Evolutionary conservation across 2,797 vertebrate genomes (phyloP).

Genomic region (Ceryle rudis): DNA sequence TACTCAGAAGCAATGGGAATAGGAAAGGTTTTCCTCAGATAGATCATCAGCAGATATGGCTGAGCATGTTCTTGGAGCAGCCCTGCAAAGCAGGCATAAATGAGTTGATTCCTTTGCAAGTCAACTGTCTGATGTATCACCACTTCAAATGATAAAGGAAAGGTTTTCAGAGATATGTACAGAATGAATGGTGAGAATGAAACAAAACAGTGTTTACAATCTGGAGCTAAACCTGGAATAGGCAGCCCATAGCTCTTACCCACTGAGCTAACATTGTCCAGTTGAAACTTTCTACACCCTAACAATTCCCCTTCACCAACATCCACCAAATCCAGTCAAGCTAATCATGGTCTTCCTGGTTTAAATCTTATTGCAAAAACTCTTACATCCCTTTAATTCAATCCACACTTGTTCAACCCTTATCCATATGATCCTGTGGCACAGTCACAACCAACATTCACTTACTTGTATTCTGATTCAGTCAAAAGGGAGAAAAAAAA

Average conservation of each 20-base stretch:
- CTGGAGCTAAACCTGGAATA: neutral
- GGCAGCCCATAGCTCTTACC: neutral
- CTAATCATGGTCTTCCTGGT: neutral
- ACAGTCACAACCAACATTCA: neutral
- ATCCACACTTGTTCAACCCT: neutral
- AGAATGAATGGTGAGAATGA: neutral
- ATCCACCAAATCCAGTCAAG: neutral
- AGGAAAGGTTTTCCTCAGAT: constrained; percentile 17
- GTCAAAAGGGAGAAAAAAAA: neutral
- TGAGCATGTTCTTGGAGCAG: constrained; percentile 6
- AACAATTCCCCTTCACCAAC: neutral
- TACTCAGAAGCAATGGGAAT: constrained; percentile 7
- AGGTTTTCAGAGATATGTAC: neutral
- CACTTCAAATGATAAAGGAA: neutral
- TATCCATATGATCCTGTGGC: neutral
- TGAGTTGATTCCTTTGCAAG: neutral
- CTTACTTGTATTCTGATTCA: neutral
- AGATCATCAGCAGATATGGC: neutral
- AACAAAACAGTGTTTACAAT: neutral
- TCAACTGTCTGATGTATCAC: neutral
- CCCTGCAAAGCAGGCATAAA: constrained; percentile 4
- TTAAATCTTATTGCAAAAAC: neutral
- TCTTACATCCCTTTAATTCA: neutral
- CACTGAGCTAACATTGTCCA: neutral
- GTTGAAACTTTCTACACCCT: neutral